Evolutionary conservation across 1,140 invertebrate genomes (phyloP).

Genomic region (Papilio aristodemus): DNA sequence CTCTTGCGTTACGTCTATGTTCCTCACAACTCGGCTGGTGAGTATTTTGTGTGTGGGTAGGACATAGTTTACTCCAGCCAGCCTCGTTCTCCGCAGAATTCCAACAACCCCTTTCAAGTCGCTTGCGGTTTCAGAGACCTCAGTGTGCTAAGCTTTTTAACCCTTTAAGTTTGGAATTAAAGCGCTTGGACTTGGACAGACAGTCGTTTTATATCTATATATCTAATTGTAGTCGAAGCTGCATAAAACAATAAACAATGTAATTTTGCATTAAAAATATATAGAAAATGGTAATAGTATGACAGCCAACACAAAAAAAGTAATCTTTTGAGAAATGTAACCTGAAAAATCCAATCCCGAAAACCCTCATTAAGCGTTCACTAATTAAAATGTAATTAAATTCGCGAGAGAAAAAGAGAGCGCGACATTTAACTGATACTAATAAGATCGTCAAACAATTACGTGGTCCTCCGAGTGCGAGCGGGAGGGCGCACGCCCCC

Average conservation of each 20-base stretch:
- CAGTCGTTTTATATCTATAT: too few relatives aligned
- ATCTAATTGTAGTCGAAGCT: too few relatives aligned
- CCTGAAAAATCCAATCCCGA: constrained; percentile 54
- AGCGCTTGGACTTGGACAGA: too few relatives aligned
- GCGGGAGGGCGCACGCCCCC: constrained; percentile 41
- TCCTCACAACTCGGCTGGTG: too few relatives aligned
- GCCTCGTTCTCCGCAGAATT: too few relatives aligned
- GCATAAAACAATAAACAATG: background rate
- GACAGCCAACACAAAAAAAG: constrained; percentile 32
- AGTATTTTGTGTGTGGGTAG: too few relatives aligned
- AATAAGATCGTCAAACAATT: constrained; percentile 81
- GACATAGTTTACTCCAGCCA: too few relatives aligned
- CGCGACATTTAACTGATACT: constrained; percentile 79
- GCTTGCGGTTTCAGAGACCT: too few relatives aligned
- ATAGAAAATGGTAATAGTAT: constrained; percentile 20
- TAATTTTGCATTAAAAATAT: background rate
- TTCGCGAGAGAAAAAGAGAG: constrained; percentile 75
- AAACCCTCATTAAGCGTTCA: constrained; percentile 67
- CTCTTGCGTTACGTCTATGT: too few relatives aligned
- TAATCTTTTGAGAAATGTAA: constrained; percentile 35
- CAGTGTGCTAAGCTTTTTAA: too few relatives aligned
- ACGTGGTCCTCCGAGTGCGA: constrained; percentile 58
- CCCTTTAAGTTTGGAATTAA: too few relatives aligned
- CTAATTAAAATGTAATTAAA: constrained; percentile 80
- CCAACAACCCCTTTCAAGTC: too few relatives aligned